Evolutionary conservation across 2,888 invertebrate genomes (phyloP), one percentile per base, ranked within the genome.

Genomic region (Embidobia sp.): DNA sequence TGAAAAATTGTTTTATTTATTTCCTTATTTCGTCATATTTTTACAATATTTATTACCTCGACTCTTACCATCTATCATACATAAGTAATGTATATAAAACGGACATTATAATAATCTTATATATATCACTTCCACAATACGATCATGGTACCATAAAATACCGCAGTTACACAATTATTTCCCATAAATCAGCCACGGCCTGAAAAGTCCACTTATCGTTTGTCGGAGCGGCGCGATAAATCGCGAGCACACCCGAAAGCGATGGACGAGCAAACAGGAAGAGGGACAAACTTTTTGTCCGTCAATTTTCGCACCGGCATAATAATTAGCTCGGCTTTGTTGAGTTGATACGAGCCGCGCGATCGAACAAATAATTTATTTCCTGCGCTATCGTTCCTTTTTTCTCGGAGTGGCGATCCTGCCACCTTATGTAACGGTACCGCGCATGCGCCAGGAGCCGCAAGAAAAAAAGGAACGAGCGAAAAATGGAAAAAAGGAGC

Each of bases 361-460:
- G 70, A 70, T 70, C 70, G 26, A 40, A 61, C 70, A 35, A 70
- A 70, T 61, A 70, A 70, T 70, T 70, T 63, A 70, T 70, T 61
- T 53, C 37, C 53, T 40, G 53, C 61, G 27, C 42, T 19, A 19
- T 6, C 13, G 26, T 31, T 11, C 29, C 31, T 44, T 57, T 44
- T 57, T 44, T 44, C 22, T 5, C n/a, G n/a, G 4, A 5, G 2
- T 29, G 4, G 67, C 46, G 18, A 44, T 44, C 66, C 44, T 67
- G 35, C 37, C 26, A 33, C 49, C 33, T 31, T 49, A 26, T 26
- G 49, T 70, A 70, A 70, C 59, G 69, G 69, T 59, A 69, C 49
- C 57, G 42, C 33, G 40, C 40, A 42, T 69, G 51, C 51, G 15
- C 8, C n/a, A n/a, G 7, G 35, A 53, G 16, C 19, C 18, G 11